phyloP scores from a whole-genome alignment of 2,888 invertebrate species.

The Tipula confusa region DNA sequence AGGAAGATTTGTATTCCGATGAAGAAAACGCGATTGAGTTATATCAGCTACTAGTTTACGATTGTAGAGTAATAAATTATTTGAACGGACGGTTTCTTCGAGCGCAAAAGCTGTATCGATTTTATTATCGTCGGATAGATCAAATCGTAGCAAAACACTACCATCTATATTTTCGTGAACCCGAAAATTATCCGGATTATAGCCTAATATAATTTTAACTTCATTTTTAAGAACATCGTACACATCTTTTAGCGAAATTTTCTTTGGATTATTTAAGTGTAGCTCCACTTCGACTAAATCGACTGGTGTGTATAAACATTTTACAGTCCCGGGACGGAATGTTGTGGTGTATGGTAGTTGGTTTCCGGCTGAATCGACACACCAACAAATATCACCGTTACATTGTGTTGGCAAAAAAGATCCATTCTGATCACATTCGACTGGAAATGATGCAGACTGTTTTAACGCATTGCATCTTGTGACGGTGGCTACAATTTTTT shows the following conservation, averaged over 20 bases:
- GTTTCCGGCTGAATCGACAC: conserved; percentile 79
- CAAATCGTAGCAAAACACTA: conserved; percentile 55
- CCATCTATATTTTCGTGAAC: conserved; percentile 54
- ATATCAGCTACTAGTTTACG: conserved; percentile 56
- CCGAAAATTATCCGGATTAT: conserved; percentile 54
- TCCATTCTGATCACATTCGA: conserved; percentile 64
- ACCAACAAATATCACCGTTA: conserved; percentile 69
- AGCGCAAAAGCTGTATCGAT: conserved; percentile 75
- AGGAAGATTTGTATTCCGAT: conserved; percentile 45
- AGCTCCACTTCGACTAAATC: conserved; percentile 72
- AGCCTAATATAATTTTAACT: conserved; percentile 47
- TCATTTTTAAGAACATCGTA: conserved; percentile 51
- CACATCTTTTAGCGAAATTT: conserved; percentile 51
- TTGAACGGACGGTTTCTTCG: conserved; percentile 64
- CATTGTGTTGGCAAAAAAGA: conserved; percentile 74
- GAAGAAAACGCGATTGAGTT: conserved; percentile 60
- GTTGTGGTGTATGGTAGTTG: conserved; percentile 59
- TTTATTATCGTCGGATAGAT: conserved; percentile 66
- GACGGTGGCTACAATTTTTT: conserved; percentile 42
- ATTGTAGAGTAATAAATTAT: conserved; percentile 42
- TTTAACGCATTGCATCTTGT: conserved; percentile 52
- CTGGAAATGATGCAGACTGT: conserved; percentile 48
- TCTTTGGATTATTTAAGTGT: conserved; percentile 62
- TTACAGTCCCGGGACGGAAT: conserved; percentile 55
- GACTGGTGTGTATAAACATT: conserved; percentile 63